Evolutionary conservation across 2,888 invertebrate species (phyloP).

Genomic region (Cephus pulcher): DNA sequence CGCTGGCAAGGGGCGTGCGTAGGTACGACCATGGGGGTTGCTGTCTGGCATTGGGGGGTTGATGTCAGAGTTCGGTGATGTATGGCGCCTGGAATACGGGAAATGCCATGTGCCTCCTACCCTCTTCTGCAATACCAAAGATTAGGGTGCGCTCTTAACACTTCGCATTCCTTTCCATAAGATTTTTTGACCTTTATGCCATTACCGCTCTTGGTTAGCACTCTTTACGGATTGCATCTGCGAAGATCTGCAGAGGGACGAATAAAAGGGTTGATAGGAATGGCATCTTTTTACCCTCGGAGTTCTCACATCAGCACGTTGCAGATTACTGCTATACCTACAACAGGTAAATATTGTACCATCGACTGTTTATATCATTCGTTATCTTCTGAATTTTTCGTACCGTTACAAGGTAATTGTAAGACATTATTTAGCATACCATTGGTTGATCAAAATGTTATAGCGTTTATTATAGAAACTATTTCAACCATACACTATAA

Average conservation of each 20-base stretch:
- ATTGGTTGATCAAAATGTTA: background rate
- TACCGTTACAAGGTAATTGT: background rate
- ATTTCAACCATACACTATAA: background rate
- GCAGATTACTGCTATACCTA: background rate
- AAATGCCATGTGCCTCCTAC: conserved; percentile 56
- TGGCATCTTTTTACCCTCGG: background rate
- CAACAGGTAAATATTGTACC: background rate
- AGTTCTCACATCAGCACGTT: background rate
- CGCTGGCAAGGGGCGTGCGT: conserved; percentile 38
- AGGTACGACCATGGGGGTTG: conserved; percentile 24
- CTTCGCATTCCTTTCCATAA: conserved; percentile 34
- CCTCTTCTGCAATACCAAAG: conserved; percentile 27
- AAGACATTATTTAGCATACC: background rate
- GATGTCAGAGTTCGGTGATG: conserved; percentile 57
- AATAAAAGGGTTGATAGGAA: background rate
- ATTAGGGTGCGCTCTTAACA: conserved; percentile 43
- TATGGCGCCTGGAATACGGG: conserved; percentile 53
- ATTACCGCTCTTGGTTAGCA: background rate
- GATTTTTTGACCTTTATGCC: conserved; percentile 21
- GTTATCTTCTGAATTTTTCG: background rate
- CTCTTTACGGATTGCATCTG: background rate
- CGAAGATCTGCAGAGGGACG: background rate
- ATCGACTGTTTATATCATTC: background rate
- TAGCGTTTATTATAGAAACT: background rate
- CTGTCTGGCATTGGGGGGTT: conserved; percentile 34